Evolutionary conservation across 2,888 invertebrate genomes (phyloP).

Genomic region (Platycheirus rosarum): DNA sequence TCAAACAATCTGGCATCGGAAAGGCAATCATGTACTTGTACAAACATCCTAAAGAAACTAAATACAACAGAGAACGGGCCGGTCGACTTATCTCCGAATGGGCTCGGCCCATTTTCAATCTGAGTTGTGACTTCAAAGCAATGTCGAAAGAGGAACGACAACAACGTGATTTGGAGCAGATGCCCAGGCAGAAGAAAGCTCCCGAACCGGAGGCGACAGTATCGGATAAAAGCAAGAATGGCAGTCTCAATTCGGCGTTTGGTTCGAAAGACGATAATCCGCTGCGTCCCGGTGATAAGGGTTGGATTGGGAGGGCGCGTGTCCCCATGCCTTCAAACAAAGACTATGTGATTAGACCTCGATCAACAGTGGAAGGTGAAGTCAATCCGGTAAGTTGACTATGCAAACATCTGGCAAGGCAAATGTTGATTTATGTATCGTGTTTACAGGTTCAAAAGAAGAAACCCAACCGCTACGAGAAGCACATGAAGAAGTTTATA

Average conservation of each 20-base stretch:
- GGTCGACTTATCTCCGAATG: constrained; percentile 97
- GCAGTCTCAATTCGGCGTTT: constrained; percentile 86
- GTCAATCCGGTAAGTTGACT: constrained; percentile 87
- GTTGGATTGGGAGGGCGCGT: constrained; percentile 96
- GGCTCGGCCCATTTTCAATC: constrained; percentile 98
- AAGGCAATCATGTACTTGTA: constrained; percentile 99
- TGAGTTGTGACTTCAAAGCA: constrained; percentile 95
- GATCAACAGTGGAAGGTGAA: constrained; percentile 94
- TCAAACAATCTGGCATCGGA: constrained; percentile 98
- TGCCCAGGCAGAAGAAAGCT: constrained; percentile 84
- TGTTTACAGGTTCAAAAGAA: constrained; percentile 87
- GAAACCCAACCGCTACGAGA: constrained; percentile 94
- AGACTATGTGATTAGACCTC: constrained; percentile 97
- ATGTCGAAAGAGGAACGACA: constrained; percentile 96
- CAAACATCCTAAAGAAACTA: constrained; percentile 98
- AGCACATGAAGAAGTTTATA: constrained; percentile 94
- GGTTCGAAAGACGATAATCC: constrained; percentile 85
- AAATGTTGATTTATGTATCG: neutral
- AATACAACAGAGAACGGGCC: constrained; percentile 94
- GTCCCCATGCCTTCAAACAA: constrained; percentile 97
- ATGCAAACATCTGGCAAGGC: neutral
- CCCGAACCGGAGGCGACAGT: constrained; percentile 82
- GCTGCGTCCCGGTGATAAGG: constrained; percentile 95
- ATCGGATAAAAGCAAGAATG: constrained; percentile 80
- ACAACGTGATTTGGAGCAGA: constrained; percentile 95